A percentile compares a stretch with the other conserved stretches of the same genome.
Conservation (phyloP, 1,140 invertebrate species). For the Vanessa atalanta region DNA sequence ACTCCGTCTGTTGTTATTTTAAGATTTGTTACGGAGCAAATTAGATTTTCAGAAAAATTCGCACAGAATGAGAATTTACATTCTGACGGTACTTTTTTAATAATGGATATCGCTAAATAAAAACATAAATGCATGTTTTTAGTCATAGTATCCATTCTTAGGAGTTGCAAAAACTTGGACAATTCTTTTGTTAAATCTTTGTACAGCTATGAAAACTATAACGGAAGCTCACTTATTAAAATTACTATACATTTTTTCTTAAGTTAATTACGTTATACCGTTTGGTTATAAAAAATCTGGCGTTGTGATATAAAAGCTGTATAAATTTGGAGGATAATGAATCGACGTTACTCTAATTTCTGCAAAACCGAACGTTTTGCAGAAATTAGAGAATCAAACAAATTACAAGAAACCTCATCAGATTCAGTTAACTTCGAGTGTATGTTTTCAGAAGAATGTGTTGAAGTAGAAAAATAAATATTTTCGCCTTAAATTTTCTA, state of each 20-base stretch:
- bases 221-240: neutral
- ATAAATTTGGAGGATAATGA: no score
- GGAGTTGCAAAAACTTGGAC: neutral
- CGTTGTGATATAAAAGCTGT: no score
- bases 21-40: neutral
- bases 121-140: neutral
- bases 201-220: conserved; percentile 3
- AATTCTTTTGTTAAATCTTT: conserved; percentile 1
- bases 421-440: no score
- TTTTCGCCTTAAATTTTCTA: no score
- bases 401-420: no score
- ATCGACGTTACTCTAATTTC: no score
- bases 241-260: neutral
- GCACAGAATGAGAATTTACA: neutral
- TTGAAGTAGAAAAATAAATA: no score
- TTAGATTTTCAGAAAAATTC: neutral
- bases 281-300: no score
- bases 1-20: neutral
- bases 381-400: no score
- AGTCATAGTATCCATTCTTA: neutral
- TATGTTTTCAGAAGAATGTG: no score
- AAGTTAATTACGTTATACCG: neutral
- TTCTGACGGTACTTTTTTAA: conserved; percentile 3
- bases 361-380: no score
- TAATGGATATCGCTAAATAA: neutral